Percentiles rank a stretch among this genome's conserved stretches.
Evolutionary conservation across 2,113 vertebrate species (phyloP).

Genomic region (Cacatua alba): DNA sequence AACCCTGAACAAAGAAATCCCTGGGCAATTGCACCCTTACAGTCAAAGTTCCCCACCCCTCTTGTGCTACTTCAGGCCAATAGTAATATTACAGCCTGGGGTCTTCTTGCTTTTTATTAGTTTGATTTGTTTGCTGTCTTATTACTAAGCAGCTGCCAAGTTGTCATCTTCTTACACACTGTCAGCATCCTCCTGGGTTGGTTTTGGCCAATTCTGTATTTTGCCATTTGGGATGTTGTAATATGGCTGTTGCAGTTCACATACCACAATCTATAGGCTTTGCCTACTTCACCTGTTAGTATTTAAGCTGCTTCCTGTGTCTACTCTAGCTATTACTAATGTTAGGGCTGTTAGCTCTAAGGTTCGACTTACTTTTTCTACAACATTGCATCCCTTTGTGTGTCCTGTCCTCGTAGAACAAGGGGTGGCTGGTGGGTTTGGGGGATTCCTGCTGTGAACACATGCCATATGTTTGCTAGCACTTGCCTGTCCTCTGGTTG

Average conservation of each 20-base stretch:
- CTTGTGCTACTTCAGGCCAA: neutral
- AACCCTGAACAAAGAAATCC: neutral
- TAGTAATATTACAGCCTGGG: neutral
- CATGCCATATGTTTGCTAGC: accelerated
- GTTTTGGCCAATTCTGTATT: neutral
- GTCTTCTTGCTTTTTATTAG: neutral
- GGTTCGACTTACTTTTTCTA: neutral
- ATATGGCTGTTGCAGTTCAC: neutral
- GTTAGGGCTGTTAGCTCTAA: neutral
- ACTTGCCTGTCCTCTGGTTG: neutral
- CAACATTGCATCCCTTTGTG: accelerated
- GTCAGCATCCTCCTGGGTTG: neutral
- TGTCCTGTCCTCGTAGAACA: neutral
- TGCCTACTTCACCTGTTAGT: neutral
- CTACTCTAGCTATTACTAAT: neutral
- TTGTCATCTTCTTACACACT: accelerated
- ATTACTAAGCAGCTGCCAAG: neutral
- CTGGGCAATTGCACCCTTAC: neutral
- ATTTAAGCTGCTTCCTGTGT: neutral
- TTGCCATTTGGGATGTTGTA: neutral
- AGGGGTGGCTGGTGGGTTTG: accelerated
- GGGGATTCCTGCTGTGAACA: neutral
- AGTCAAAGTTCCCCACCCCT: neutral
- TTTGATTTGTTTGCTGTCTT: neutral
- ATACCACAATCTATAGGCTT: neutral